phyloP scores from a whole-genome alignment of 2,888 invertebrate species.

The Hemithea aestivaria region DNA sequence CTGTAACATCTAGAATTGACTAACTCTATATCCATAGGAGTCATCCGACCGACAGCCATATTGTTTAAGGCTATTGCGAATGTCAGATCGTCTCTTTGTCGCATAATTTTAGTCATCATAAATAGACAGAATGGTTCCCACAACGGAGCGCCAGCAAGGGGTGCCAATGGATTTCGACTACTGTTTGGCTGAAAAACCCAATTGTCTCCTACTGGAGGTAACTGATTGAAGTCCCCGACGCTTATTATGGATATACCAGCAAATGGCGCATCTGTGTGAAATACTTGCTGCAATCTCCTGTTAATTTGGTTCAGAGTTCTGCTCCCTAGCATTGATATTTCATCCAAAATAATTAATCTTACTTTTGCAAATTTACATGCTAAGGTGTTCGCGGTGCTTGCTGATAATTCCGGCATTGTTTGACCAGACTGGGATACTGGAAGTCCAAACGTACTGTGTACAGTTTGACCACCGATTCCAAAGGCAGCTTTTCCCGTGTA shows the following conservation, averaged over 20 bases:
- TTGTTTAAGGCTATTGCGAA: slow-evolving; percentile 16
- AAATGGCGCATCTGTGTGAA: slow-evolving; percentile 3
- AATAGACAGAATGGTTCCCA: slow-evolving; percentile 13
- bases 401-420: too few species aligned
- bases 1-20: too few species aligned
- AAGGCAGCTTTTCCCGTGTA: slow-evolving; percentile 37
- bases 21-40: slow-evolving; percentile 12
- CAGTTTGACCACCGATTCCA: too few species aligned
- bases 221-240: slow-evolving; percentile 13
- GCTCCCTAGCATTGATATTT: slow-evolving; percentile 8
- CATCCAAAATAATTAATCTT: too few species aligned
- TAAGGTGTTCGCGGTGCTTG: too few species aligned
- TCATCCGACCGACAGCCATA: slow-evolving; percentile 17
- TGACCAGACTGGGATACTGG: too few species aligned
- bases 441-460: too few species aligned
- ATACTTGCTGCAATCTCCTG: slow-evolving; percentile 1
- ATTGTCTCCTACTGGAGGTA: slow-evolving; percentile 19
- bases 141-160: slow-evolving; percentile 13
- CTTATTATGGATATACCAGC: too few species aligned
- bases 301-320: slow-evolving; percentile 11
- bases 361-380: too few species aligned
- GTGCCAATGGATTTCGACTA: slow-evolving; percentile 13
- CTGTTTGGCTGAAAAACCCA: slow-evolving; percentile 14
- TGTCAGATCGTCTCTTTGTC: slow-evolving; percentile 16
- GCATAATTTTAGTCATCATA: slow-evolving; percentile 16